Evolutionary conservation across 2,888 invertebrate genomes (phyloP), one percentile per base, ranked within the genome.

Genomic region (Diarsia mendica): DNA sequence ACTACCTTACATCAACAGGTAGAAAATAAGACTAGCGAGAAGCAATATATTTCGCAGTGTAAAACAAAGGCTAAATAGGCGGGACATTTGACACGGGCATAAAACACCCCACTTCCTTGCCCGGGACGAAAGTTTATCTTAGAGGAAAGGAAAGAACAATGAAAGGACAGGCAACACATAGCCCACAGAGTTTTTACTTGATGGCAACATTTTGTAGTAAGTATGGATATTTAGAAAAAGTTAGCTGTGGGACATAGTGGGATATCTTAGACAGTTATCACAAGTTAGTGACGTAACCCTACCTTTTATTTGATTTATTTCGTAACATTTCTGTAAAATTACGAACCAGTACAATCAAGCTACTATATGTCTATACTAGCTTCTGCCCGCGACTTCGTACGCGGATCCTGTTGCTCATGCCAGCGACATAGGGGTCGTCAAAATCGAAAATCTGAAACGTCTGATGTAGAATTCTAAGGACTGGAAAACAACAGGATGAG

Each of bases 71-170:
- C 78, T 80, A 87, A 85, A 85, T 85, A 86, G 86, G 89, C 84
- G 85, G 84, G 89, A 89, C 89, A 89, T 89, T 91, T 92, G 93
- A 92, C 91, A 90, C 90, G 80, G 81, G 86, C 88, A 91, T 90
- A 92, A 91, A 92, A 91, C 90, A 91, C 90, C 85, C 83, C 87
- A 79, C 85, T 85, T 85, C 79, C 85, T 85, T 71, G 67, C 65
- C 74, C 80, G 77, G 85, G 85, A 88, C 85, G 72, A 88, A 90
- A 90, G 84, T 89, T 90, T 90, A 86, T 90, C 89, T 87, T 86
- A 68, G 64, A 85, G 83, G 85, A 88, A 90, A 90, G 89, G 76
- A 87, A 86, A 83, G 83, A 85, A 90, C 87, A 86, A 82, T 83
- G 82, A 74, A 80, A 82, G 78, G 88, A 88, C 89, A 72, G 80